These are phyloP conservation scores for Eristalis tenax DNA, from an alignment of 2,888 invertebrate species.

Conservation along the genomic window DNA sequence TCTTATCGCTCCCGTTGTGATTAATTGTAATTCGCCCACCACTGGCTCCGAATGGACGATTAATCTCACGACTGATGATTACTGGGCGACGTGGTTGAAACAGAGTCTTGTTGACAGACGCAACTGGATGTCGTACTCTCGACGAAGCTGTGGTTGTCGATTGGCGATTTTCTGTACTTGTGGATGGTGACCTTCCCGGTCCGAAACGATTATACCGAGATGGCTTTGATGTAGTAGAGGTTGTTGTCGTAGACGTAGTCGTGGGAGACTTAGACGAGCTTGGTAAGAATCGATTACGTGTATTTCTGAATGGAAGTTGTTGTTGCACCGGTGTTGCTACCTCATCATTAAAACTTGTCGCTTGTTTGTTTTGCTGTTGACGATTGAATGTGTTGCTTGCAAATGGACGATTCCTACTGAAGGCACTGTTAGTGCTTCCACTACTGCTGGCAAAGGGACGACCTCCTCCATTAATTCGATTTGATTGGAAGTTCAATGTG, in stretches of 20 bases:
- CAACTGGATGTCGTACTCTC: conserved; percentile 32
- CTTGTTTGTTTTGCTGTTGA: conserved; percentile 51
- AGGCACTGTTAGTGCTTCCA: conserved; percentile 72
- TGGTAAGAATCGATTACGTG: conserved; percentile 79
- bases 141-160: conserved; percentile 51
- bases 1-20: conserved; percentile 74
- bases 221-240: conserved; percentile 71
- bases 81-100: conserved; percentile 76
- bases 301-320: conserved; percentile 76
- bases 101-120: conserved; percentile 60
- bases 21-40: conserved; percentile 73
- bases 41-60: conserved; percentile 75
- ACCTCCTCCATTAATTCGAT: conserved; percentile 60
- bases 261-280: conserved; percentile 72
- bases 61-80: conserved; percentile 79
- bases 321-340: conserved; percentile 71
- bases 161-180: conserved; percentile 45
- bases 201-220: conserved; percentile 79
- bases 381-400: conserved; percentile 65
- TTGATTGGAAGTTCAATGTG: conserved; percentile 56
- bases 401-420: conserved; percentile 75
- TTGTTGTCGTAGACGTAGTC: conserved; percentile 72
- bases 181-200: conserved; percentile 55
- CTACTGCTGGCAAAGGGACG: conserved; percentile 74
- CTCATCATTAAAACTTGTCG: conserved; percentile 42